phyloP scores from a whole-genome alignment of 2,113 vertebrate genomes.

The Amphiprion percula region DNA sequence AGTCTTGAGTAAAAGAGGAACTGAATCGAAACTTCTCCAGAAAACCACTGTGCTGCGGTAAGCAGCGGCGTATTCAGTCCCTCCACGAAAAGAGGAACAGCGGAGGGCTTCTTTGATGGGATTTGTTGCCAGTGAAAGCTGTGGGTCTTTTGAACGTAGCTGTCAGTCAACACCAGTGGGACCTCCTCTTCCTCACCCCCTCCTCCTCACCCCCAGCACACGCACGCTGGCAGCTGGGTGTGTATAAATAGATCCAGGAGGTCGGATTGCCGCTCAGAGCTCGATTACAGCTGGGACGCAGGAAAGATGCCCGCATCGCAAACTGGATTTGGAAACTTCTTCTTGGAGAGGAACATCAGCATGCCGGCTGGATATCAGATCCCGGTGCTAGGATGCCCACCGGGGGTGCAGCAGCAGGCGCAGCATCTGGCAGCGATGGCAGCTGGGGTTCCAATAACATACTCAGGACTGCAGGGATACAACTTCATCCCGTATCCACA shows the following conservation, averaged over 20 bases:
- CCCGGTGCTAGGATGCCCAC: conserved; percentile 75
- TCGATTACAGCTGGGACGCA: conserved; percentile 39
- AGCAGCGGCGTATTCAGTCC: conserved; percentile 67
- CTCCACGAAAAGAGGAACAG: conserved; percentile 81
- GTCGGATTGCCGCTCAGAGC: conserved; percentile 40
- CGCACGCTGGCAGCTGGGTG: conserved; percentile 51
- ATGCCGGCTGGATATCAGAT: conserved; percentile 82
- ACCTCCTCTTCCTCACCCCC: conserved; percentile 23
- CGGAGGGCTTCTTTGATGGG: conserved; percentile 86
- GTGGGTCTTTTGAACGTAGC: conserved; percentile 74
- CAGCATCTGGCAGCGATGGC: conserved; percentile 81
- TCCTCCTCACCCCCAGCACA: background rate
- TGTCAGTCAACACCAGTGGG: conserved; percentile 77
- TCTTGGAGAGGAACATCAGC: conserved; percentile 80
- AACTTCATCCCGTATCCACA: conserved; percentile 84
- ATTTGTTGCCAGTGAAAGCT: conserved; percentile 84
- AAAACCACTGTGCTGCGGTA: conserved; percentile 55
- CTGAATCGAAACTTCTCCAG: conserved; percentile 60
- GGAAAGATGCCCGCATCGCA: conserved; percentile 85
- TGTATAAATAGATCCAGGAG: conserved; percentile 67
- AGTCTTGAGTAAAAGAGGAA: conserved; percentile 8
- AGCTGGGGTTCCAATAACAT: conserved; percentile 78
- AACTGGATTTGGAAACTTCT: conserved; percentile 83
- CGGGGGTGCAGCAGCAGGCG: conserved; percentile 65
- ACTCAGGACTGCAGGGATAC: conserved; percentile 85